phyloP scores from a whole-genome alignment of 2,888 invertebrate species.

The Cremastinae sp. region DNA sequence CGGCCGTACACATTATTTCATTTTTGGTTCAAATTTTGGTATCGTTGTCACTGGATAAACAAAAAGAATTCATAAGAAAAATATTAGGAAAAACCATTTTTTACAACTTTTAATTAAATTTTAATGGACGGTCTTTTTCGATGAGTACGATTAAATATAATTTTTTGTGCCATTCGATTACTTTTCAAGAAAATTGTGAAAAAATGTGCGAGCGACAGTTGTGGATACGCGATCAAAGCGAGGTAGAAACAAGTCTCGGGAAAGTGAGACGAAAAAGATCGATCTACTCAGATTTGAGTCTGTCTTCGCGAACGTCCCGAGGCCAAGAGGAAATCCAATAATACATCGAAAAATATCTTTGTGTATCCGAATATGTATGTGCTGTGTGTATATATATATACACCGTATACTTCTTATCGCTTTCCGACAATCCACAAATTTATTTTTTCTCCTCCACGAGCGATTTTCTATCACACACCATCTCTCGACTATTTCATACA shows the following conservation, averaged over 20 bases:
- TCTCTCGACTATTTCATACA: conserved; percentile 1
- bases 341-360: neutral
- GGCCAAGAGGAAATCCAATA: conserved; percentile 16
- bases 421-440: conserved; percentile 26
- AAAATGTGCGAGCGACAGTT: neutral
- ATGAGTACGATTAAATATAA: no score
- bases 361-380: no score
- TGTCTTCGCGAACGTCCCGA: conserved; percentile 27
- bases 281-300: conserved; percentile 9
- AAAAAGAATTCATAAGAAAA: neutral
- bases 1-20: conserved; percentile 1
- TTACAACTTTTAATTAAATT: neutral
- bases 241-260: neutral
- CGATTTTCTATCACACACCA: conserved; percentile 31
- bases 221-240: no score
- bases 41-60: conserved; percentile 33
- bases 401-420: conserved; percentile 32
- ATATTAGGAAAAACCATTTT: neutral
- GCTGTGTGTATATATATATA: neutral
- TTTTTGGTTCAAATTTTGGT: conserved; percentile 58
- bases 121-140: no score
- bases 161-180: conserved; percentile 11
- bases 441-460: conserved; percentile 27
- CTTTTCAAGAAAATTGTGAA: neutral
- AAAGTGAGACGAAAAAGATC: conserved; percentile 26